Percentiles rank a stretch among this genome's conserved stretches.
Conservation (phyloP, 2,888 invertebrate species). For the Cataglyphis livida region DNA sequence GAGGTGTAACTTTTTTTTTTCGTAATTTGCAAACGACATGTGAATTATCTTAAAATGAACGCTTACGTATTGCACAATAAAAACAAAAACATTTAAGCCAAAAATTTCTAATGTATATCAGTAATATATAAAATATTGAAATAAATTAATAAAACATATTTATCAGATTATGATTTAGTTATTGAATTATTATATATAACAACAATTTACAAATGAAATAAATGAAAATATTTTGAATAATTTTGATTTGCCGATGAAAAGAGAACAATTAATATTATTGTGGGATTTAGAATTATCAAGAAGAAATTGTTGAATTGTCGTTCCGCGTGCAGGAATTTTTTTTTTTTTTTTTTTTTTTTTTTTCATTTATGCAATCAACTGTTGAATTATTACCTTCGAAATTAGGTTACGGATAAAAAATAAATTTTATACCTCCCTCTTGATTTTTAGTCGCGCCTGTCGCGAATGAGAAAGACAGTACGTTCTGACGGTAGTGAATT, state of each 20-base stretch:
- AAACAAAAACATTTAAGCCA: neutral
- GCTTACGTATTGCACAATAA: neutral
- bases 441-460: slow-evolving; percentile 1
- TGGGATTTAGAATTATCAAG: neutral
- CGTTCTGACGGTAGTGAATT: slow-evolving; percentile 36
- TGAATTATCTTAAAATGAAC: slow-evolving; percentile 46
- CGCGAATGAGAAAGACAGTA: neutral
- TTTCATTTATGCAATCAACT: neutral
- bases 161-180: neutral
- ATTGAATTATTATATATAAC: slow-evolving; percentile 2
- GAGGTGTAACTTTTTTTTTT: slow-evolving; percentile 37
- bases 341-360: neutral
- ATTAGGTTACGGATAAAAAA: neutral
- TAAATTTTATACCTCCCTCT: slow-evolving; percentile 14
- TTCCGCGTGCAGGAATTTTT: neutral
- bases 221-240: neutral
- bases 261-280: neutral
- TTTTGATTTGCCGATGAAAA: neutral
- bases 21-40: slow-evolving; percentile 26
- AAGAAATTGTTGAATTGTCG: neutral
- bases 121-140: neutral
- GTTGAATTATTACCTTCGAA: slow-evolving; percentile 1
- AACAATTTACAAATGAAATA: neutral
- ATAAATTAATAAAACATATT: neutral
- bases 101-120: neutral